Evolutionary conservation across 1,140 invertebrate genomes (phyloP).

Genomic region (Drosophila sulfurigaster): DNA sequence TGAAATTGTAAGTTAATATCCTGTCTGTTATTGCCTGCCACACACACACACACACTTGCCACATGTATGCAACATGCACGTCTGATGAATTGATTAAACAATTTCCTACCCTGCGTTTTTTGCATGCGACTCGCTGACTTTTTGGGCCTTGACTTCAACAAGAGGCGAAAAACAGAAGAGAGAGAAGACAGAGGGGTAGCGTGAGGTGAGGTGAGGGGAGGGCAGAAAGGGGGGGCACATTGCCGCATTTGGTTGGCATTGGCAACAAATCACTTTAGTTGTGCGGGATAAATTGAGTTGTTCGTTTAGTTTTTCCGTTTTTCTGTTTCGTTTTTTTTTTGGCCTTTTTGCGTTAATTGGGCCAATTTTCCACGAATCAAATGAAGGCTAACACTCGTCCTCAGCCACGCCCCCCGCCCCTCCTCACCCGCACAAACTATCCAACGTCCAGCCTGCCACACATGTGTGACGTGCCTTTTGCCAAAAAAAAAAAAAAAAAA

Average conservation of each 20-base stretch:
- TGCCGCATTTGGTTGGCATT: constrained; percentile 68
- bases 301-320: constrained; percentile 34
- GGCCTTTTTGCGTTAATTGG: constrained; percentile 75
- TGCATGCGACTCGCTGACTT: constrained; percentile 50
- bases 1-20: constrained; percentile 81
- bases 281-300: constrained; percentile 83
- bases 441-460: constrained; percentile 4
- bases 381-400: constrained; percentile 36
- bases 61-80: constrained; percentile 56
- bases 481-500: constrained; percentile 32
- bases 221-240: neutral
- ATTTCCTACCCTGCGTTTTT: constrained; percentile 74
- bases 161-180: too few relatives aligned
- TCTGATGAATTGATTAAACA: constrained; percentile 82
- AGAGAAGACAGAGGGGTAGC: neutral
- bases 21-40: constrained; percentile 78
- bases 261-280: constrained; percentile 83
- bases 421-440: neutral
- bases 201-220: neutral
- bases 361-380: constrained; percentile 75
- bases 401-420: neutral
- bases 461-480: constrained; percentile 54
- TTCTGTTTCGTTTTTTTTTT: constrained; percentile 1
- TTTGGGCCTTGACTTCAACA: constrained; percentile 26
- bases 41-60: constrained; percentile 47